phyloP scores from a whole-genome alignment of 2,888 invertebrate genomes.

The Lepidonotus clava region DNA sequence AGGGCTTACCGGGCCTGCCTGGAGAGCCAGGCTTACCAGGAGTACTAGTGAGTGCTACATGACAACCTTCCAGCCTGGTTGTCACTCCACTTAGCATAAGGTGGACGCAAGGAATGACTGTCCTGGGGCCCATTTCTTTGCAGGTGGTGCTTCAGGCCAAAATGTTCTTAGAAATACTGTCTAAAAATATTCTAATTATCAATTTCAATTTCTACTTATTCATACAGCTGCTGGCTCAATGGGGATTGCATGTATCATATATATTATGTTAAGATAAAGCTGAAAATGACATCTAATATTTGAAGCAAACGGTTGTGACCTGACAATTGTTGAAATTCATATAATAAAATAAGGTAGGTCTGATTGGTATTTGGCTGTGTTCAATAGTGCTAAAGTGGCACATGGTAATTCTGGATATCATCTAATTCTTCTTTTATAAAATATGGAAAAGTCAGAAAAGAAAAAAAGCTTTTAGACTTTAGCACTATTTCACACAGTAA shows the following conservation, averaged over 20 bases:
- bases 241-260: conserved; percentile 1
- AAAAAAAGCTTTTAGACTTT: not conserved
- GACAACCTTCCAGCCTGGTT: not conserved
- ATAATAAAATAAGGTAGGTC: conserved; percentile 1
- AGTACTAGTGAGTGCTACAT: conserved; percentile 43
- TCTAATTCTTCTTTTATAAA: not conserved
- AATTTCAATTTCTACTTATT: too few relatives aligned
- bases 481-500: conserved; percentile 5
- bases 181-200: too few relatives aligned
- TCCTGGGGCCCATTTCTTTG: not conserved
- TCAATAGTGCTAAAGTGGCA: conserved; percentile 16
- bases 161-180: too few relatives aligned
- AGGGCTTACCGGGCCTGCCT: conserved; percentile 56
- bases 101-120: not conserved
- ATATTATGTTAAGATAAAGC: too few relatives aligned
- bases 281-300: too few relatives aligned
- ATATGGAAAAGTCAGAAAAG: not conserved
- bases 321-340: too few relatives aligned
- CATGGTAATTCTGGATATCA: too few relatives aligned
- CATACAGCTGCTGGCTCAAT: conserved; percentile 20
- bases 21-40: conserved; percentile 84
- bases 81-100: not conserved
- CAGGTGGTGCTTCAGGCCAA: conserved; percentile 4
- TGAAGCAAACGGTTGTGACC: too few relatives aligned
- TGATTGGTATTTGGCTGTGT: not conserved